phyloP scores from a whole-genome alignment of 2,888 invertebrate species.

The Sinodicranocentrus sp. region DNA sequence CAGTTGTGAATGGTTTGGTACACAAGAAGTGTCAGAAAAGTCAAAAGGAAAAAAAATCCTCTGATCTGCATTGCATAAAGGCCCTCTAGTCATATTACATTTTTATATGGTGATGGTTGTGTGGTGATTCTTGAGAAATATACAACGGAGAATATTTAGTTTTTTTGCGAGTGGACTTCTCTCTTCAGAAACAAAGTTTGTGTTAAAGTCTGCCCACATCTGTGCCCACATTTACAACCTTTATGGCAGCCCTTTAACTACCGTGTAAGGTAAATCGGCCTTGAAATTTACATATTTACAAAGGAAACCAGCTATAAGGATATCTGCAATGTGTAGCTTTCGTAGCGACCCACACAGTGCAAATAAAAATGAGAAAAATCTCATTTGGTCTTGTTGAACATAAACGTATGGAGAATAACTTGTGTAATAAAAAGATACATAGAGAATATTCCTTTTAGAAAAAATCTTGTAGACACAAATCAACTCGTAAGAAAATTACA shows the following conservation, averaged over 20 bases:
- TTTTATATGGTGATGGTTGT: neutral
- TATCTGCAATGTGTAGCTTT: neutral
- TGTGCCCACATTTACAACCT: conserved; percentile 28
- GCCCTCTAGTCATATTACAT: conserved; percentile 13
- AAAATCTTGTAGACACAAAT: too few relatives aligned
- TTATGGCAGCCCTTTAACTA: conserved; percentile 62
- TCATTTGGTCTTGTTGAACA: too few relatives aligned
- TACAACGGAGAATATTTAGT: neutral
- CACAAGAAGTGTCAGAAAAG: neutral
- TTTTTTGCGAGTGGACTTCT: neutral
- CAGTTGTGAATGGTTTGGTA: neutral
- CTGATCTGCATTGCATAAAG: conserved; percentile 23
- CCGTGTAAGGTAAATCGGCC: conserved; percentile 69
- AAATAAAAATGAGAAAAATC: too few relatives aligned
- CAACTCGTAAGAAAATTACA: too few relatives aligned
- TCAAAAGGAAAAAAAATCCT: too few relatives aligned
- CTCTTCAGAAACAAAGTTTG: conserved; percentile 13
- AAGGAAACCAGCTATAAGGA: conserved; percentile 20
- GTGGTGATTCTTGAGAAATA: neutral
- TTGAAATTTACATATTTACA: conserved; percentile 70
- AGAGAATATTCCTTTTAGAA: too few relatives aligned
- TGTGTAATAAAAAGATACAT: too few relatives aligned
- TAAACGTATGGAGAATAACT: too few relatives aligned
- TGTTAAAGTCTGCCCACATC: conserved; percentile 60
- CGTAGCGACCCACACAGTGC: conserved; percentile 37